Base-by-base conservation (phyloP, 2,113 vertebrate species). In the Grammomys surdaster region DNA sequence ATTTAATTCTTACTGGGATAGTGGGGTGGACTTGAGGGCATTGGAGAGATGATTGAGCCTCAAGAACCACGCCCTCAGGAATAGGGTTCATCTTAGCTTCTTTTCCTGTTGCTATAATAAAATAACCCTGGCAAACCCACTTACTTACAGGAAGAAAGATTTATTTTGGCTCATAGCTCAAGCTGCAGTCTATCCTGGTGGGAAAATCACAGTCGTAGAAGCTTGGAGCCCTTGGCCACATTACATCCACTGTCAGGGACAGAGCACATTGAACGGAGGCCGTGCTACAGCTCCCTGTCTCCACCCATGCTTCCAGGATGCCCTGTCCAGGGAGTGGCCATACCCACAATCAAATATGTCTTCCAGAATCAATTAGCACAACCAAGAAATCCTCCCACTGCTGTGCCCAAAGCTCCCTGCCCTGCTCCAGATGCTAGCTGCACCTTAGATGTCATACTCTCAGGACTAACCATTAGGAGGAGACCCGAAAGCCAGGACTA, bases 221-320 rank as follows among this genome's bases (percentile, higher is more conserved):
- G 8, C 33, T 31, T 85, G 40, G 33, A 33, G 14, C 24, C 7
- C 1, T 81, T 60, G n/a, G 13, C 3, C 14, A 10, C 13, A 28
- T 28, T n/a, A 43, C 24, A 43, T 60, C 7, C 24, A 17, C 13
- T 26, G 58, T 28, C n/a, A 63, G 56, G 58, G 43, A 40, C 80
- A 60, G 22, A 43, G 13, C 3, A 4, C 12, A 3, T 6, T 17
- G 26, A 65, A 46, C 2, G 2, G 14, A 11, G 0, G 22, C 26
- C 19, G 9, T 7, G 9, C 28, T 40, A 31, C 8, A 33, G 26
- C 1, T 46, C 24, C 77, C 31, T 7, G 0, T 65, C 58, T 85
- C 58, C 4, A 43, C 28, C 36, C n/a, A 17, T 8, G 19, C 58
- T 40, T 31, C 48, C 8, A 31, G n/a, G n/a, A 28, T 85, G 4